Conservation (phyloP, 92 coral and sea anemone genomes). For the Parazoanthus swiftii region DNA sequence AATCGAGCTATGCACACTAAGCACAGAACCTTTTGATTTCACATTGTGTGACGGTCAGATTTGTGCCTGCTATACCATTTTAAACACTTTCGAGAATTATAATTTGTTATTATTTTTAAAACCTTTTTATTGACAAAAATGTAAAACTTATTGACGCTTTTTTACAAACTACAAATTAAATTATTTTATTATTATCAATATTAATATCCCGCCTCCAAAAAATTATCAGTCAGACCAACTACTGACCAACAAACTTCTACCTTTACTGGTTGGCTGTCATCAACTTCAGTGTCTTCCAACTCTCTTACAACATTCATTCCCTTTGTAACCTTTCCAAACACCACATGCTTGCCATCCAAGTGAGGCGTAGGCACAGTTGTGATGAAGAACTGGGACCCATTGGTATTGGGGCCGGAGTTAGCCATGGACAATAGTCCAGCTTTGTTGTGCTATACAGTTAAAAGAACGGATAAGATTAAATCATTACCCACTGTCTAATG, state of each 20-base stretch:
- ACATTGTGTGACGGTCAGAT: background rate
- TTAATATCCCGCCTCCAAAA: too few species aligned
- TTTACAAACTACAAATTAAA: background rate
- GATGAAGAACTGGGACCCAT: slow-evolving; percentile 96
- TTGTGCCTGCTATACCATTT: too few species aligned
- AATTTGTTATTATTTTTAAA: too few species aligned
- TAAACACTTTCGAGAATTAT: too few species aligned
- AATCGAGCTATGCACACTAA: too few species aligned
- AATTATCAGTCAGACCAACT: background rate
- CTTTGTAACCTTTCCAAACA: slow-evolving; percentile 86
- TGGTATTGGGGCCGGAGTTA: slow-evolving; percentile 87
- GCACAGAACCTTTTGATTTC: background rate
- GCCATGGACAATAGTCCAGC: slow-evolving; percentile 95
- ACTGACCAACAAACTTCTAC: slow-evolving; percentile 34
- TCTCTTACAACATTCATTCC: slow-evolving; percentile 87
- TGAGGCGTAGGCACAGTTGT: slow-evolving; percentile 76
- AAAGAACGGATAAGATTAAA: background rate
- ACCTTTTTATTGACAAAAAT: too few species aligned
- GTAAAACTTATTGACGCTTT: too few species aligned
- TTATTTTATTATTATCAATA: too few species aligned
- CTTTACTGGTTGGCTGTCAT: slow-evolving; percentile 75
- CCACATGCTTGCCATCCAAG: slow-evolving; percentile 94
- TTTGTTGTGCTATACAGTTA: slow-evolving; percentile 67
- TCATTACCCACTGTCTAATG: background rate
- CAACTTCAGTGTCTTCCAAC: slow-evolving; percentile 78